Base-by-base conservation (phyloP, 2,888 invertebrate genomes). In the Eilema caniola region DNA sequence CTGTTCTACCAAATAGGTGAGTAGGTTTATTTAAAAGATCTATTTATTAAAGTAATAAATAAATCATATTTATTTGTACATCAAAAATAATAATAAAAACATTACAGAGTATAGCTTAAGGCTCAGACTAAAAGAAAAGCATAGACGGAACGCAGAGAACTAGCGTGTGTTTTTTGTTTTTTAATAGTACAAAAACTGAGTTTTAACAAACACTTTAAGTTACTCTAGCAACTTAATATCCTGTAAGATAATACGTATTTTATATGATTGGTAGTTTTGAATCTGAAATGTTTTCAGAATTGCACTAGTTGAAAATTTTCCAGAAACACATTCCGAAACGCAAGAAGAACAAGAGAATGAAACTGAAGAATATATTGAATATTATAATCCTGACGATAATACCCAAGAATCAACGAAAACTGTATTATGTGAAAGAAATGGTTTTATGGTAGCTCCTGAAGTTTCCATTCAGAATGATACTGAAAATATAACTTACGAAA, bases 401-500 rank as follows among this genome's bases (percentile, higher is more conserved):
- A 60, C 47, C 20, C 70, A 74, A 33, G 76, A 68, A 71, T 56
- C 69, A 8, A 62, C 73, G n/a, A 66, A 37, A 68, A 72, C 73
- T 53, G 75, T 80, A 37, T 56, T 70, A 4, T 61, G 70, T 24
- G 71, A 77, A 70, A 65, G 67, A 4, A 70, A 73, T 24, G 64
- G 71, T 23, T 69, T 66, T 16, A 69, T 66, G 10, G 66, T 79
- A 66, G 57, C 73, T 60, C 60, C 57, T 14, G 67, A 61, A 28
- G 63, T 66, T 53, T n/a, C n/a, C 14, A 66, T 64, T 16, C 73
- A 67, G 59, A 74, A 73, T 62, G 66, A 79, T 37, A 74, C 73
- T 37, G 68, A 80, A 25, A 76, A 77, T 66, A 77, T 80, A 61
- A 76, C 74, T 53, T 84, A 82, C 25, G 81, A 83, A 80, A 81